Base-by-base conservation (phyloP, 1,140 invertebrate species). In the Drosophila carrolli region DNA sequence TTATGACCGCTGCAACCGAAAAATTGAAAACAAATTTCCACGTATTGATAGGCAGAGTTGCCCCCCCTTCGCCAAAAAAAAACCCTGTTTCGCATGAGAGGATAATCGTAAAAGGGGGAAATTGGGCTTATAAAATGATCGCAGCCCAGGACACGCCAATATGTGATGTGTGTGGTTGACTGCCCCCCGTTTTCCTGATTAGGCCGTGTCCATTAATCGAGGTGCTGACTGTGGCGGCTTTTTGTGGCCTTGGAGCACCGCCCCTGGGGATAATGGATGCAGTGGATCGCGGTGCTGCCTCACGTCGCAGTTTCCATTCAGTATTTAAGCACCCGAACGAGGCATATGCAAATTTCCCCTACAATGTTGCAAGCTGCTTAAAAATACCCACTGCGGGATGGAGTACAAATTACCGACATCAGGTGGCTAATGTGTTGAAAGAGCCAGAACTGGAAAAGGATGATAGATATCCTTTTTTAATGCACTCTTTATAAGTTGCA, bases 21-120 rank as follows among this genome's bases (percentile, higher is more conserved):
- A 90, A 89, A 89, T 90, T 89, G 80, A 90, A 89, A 89, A 84
- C 80, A 84, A 89, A 89, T 89, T 90, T 88, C 78, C 78, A 79
- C 78, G 62, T 88, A 82, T 86, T 78, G 75, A 75, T 76, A 74
- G 61, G 27, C 47, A 16, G 27, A 23, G 16, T 11, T n/a, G 43
- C 14, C 35, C 14, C 27, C 23, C 10, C 5, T 32, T 32, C 6
- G 29, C 29, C 29, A 32, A 32, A 32, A 32, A 32, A 32, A 32
- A 40, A 14, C 14, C 41, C 56, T 29, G 67, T 82, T 79, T 71
- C 75, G 62, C 75, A 76, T 74, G 65, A 67, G 62, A 75, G 74
- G 79, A 82, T 86, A 82, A 86, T 88, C 83, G 84, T 82, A 75
- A 86, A 82, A 58, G 71, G 58, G 76, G 81, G 66, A 79, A 83